Evolutionary conservation across 2,888 invertebrate genomes (phyloP).

Genomic region (Pocota personata): DNA sequence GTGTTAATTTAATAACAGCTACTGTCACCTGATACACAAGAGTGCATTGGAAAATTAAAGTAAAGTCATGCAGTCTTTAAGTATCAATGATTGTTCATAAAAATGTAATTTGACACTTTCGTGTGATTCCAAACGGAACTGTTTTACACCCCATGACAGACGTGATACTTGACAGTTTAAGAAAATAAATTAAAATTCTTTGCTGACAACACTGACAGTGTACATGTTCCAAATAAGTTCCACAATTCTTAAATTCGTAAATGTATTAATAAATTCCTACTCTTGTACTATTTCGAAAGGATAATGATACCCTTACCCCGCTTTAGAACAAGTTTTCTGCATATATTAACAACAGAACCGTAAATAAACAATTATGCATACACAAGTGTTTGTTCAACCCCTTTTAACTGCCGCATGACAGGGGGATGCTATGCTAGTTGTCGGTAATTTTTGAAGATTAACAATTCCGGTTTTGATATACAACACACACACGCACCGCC

Average conservation of each 20-base stretch:
- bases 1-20: not conserved
- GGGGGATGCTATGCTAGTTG: constrained; percentile 11
- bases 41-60: not conserved
- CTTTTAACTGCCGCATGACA: constrained; percentile 13
- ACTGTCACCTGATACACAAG: constrained; percentile 10
- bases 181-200: not conserved
- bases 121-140: not conserved
- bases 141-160: not conserved
- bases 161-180: not conserved
- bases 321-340: constrained; percentile 41
- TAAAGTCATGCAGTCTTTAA: constrained; percentile 4
- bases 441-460: constrained; percentile 34
- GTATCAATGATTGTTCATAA: constrained; percentile 1
- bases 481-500: not conserved
- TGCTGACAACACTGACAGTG: not conserved
- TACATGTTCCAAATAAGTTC: not conserved
- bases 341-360: constrained; percentile 46
- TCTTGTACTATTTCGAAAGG: not conserved
- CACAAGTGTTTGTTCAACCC: constrained; percentile 58
- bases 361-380: constrained; percentile 66
- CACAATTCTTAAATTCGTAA: not conserved
- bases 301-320: not conserved
- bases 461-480: constrained; percentile 18
- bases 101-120: not conserved
- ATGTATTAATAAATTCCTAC: not conserved